Conservation (phyloP, 35 echinoderm and acorn worm species). For the Holothuria glaberrima region DNA sequence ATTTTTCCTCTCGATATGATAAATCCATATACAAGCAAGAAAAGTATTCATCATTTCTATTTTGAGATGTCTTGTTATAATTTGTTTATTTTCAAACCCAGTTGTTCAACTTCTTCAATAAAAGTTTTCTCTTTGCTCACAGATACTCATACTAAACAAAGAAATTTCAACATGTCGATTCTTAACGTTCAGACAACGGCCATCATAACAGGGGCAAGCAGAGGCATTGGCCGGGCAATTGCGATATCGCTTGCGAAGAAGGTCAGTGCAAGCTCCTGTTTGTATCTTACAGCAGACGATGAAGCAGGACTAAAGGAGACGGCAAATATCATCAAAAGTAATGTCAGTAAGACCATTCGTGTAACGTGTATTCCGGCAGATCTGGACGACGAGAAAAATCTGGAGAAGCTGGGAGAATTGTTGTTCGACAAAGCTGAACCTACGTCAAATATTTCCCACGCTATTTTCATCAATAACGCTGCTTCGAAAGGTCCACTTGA, state of each 20-base stretch:
- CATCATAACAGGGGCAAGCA: conserved; percentile 72
- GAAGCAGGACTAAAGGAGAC: conserved; percentile 8
- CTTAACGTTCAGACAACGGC: not conserved
- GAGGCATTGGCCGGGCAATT: conserved; percentile 75
- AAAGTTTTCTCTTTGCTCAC: too few relatives aligned
- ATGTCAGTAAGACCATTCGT: not conserved
- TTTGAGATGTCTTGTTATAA: too few relatives aligned
- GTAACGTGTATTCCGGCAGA: conserved; percentile 31
- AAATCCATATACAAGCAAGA: too few relatives aligned
- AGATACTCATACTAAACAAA: too few relatives aligned
- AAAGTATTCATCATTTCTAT: too few relatives aligned
- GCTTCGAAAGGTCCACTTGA: conserved; percentile 43
- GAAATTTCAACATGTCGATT: too few relatives aligned
- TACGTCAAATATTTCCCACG: conserved; percentile 38
- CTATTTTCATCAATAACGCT: conserved; percentile 72
- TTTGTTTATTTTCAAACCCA: too few relatives aligned
- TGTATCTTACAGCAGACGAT: conserved; percentile 58
- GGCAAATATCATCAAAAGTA: not conserved
- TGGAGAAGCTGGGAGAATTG: not conserved
- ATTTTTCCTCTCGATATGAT: too few relatives aligned
- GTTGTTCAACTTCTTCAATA: too few relatives aligned
- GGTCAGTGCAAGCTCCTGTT: conserved; percentile 43
- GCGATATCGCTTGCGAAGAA: conserved; percentile 56
- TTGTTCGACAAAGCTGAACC: not conserved
- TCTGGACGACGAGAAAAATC: not conserved